A percentile compares a stretch with the other conserved stretches of the same genome.
Evolutionary conservation across 2,113 vertebrate species (phyloP).

Genomic region (Brevimyrus niger): DNA sequence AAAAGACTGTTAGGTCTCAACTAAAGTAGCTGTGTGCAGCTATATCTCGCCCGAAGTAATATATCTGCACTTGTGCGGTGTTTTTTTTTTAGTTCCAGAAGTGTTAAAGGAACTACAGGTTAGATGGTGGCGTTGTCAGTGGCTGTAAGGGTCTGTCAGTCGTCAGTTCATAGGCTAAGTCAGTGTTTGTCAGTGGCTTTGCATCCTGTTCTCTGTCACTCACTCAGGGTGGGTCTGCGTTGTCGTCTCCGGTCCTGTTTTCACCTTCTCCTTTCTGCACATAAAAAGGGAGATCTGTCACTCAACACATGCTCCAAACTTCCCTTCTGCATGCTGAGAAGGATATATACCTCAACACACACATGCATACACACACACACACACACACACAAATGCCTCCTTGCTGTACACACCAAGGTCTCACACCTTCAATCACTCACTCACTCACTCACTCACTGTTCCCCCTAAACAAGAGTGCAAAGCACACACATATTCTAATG

Average conservation of each 20-base stretch:
- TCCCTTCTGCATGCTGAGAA: not conserved
- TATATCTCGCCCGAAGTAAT: not conserved
- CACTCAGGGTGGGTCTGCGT: constrained; percentile 40
- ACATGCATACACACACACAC: not conserved
- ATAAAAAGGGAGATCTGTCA: constrained; percentile 53
- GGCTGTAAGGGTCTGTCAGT: constrained; percentile 11
- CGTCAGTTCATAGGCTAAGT: not conserved
- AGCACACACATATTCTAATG: constrained; percentile 5
- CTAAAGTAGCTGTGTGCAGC: not conserved
- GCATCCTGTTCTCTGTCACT: constrained; percentile 42
- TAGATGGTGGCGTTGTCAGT: constrained; percentile 3
- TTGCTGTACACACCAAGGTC: not conserved
- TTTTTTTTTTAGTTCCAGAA: not conserved
- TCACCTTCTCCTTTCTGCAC: constrained; percentile 47
- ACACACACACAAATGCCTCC: not conserved
- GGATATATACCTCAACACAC: not conserved
- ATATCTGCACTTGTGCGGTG: not conserved
- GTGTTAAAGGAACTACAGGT: not conserved
- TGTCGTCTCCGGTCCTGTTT: constrained; percentile 44
- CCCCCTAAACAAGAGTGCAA: not conserved
- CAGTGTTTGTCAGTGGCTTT: constrained; percentile 10
- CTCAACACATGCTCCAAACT: constrained; percentile 28
- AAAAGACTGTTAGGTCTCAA: not conserved
- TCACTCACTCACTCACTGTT: not conserved
- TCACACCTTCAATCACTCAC: not conserved